phyloP scores from a whole-genome alignment of 2,888 invertebrate genomes.

The Notodonta dromedarius region DNA sequence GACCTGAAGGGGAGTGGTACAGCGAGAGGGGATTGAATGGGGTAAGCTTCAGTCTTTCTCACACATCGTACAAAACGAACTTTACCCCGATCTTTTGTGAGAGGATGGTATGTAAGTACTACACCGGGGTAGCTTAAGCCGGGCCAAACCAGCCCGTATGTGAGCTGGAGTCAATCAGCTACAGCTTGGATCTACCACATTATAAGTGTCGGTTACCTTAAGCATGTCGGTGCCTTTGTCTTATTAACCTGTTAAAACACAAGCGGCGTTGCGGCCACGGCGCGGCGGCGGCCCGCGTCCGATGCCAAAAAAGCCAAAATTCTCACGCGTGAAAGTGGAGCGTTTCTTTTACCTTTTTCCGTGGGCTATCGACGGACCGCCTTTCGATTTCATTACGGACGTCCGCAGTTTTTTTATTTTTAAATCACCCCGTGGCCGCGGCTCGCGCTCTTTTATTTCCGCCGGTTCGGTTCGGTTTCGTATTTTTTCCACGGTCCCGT shows the following conservation, averaged over 20 bases:
- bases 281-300: slow-evolving; percentile 46
- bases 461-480: slow-evolving; percentile 58
- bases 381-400: slow-evolving; percentile 85
- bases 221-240: slow-evolving; percentile 24
- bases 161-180: too few species aligned
- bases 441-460: slow-evolving; percentile 71
- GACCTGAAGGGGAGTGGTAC: too few species aligned
- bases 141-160: too few species aligned
- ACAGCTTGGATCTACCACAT: too few species aligned
- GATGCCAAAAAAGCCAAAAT: slow-evolving; percentile 76
- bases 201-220: too few species aligned
- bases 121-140: too few species aligned
- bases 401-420: slow-evolving; percentile 80
- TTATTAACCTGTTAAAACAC: slow-evolving; percentile 53
- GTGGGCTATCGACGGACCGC: slow-evolving; percentile 82
- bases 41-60: too few species aligned
- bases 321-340: slow-evolving; percentile 82
- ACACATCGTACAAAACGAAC: too few species aligned
- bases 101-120: too few species aligned
- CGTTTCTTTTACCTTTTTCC: slow-evolving; percentile 80
- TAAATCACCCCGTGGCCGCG: slow-evolving; percentile 79
- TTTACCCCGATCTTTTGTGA: too few species aligned
- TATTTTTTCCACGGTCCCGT: slow-evolving; percentile 71
- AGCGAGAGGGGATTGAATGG: too few species aligned
- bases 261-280: slow-evolving; percentile 44